Percentiles rank a stretch among this genome's conserved stretches.
These are phyloP conservation scores for Lepeophtheirus salmonis DNA, from an alignment of 1,140 invertebrate genomes.

Conservation along the genomic window DNA sequence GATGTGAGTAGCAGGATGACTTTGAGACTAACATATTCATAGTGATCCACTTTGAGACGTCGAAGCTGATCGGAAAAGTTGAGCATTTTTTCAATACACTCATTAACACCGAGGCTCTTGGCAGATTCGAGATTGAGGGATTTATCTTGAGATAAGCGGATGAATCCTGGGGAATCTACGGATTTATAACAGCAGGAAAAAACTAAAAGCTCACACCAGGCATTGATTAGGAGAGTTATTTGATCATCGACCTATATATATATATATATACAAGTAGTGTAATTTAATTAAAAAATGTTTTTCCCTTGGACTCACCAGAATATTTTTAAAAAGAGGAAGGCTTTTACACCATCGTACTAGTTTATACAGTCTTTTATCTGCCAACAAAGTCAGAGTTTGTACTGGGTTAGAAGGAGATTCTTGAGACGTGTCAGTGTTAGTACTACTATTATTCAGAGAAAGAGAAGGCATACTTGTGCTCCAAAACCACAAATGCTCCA, in stretches of 20 bases:
- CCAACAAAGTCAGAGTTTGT: conserved; percentile 56
- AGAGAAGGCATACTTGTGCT: too few relatives aligned
- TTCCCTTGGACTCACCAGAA: conserved; percentile 45
- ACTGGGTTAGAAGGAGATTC: conserved; percentile 4
- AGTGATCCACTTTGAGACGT: conserved; percentile 72
- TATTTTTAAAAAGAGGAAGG: conserved; percentile 84
- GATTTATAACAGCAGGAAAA: conserved; percentile 80
- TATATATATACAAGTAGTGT: neutral
- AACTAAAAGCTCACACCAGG: conserved; percentile 84
- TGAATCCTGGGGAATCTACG: conserved; percentile 63
- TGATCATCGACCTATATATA: conserved; percentile 70
- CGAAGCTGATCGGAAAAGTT: conserved; percentile 80
- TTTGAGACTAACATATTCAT: conserved; percentile 92
- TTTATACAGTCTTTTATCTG: conserved; percentile 85
- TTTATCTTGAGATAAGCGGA: conserved; percentile 22
- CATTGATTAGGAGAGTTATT: conserved; percentile 84
- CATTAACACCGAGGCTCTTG: conserved; percentile 43
- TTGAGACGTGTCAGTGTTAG: too few relatives aligned
- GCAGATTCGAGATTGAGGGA: conserved; percentile 32
- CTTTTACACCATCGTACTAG: conserved; percentile 98
- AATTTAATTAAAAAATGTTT: conserved; percentile 1
- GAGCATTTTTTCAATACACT: conserved; percentile 79
- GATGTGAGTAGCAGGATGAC: conserved; percentile 74
- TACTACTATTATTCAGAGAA: too few relatives aligned
- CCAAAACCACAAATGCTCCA: conserved; percentile 80